phyloP scores from a whole-genome alignment of 2,888 invertebrate genomes.

The Orthonychiurus folsomi region DNA sequence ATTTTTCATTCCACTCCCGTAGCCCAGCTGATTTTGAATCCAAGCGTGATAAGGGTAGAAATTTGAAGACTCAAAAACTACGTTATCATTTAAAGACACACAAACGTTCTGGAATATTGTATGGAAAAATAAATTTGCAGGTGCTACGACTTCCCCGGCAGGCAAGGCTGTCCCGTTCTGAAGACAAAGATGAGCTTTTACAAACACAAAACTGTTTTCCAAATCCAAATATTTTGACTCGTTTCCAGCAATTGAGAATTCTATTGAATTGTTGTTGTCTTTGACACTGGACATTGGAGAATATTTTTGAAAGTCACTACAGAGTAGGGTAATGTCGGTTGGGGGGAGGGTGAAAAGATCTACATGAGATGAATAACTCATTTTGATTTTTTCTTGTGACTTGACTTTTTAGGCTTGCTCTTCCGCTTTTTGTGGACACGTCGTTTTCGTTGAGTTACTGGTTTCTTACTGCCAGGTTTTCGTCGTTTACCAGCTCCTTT shows the following conservation, averaged over 20 bases:
- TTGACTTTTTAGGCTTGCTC: too few relatives aligned
- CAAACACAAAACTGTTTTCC: neutral
- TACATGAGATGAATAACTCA: neutral
- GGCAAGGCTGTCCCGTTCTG: neutral
- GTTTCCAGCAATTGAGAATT: neutral
- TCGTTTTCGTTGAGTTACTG: neutral
- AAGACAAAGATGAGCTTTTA: neutral
- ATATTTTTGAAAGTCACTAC: neutral
- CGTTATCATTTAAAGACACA: neutral
- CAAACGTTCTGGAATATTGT: neutral
- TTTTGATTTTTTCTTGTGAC: neutral
- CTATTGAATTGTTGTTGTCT: neutral
- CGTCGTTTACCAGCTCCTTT: neutral
- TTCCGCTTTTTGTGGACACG: too few relatives aligned
- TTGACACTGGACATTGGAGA: constrained; percentile 3
- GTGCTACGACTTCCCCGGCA: neutral
- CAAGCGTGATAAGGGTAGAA: constrained; percentile 6
- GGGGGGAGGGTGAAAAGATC: constrained; percentile 7
- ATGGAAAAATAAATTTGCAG: constrained; percentile 1
- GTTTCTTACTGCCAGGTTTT: neutral
- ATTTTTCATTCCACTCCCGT: neutral
- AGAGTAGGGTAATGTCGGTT: constrained; percentile 1
- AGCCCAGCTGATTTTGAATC: neutral
- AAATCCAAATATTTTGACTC: neutral
- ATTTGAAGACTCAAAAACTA: neutral